Conservation (phyloP, 2,797 vertebrate species). For the Dryobates pubescens region DNA sequence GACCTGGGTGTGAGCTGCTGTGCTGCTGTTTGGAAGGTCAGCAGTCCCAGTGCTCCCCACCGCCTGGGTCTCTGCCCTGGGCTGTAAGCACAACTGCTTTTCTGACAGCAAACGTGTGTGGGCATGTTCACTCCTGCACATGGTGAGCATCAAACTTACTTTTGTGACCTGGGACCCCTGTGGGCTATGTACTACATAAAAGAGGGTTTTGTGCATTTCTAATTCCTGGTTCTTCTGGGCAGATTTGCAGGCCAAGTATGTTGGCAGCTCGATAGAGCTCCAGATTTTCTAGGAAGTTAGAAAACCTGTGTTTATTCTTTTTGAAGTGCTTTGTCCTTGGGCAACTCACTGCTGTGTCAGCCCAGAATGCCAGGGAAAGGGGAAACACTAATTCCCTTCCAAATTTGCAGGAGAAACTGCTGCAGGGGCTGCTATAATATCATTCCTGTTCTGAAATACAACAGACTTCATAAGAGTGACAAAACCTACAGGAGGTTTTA, state of each 20-base stretch:
- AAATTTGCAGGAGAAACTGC: neutral
- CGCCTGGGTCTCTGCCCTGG: neutral
- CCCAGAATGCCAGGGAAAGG: neutral
- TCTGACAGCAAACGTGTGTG: rapidly evolving
- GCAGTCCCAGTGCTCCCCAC: neutral
- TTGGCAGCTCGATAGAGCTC: neutral
- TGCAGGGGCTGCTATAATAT: neutral
- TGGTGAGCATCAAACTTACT: neutral
- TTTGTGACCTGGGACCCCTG: neutral
- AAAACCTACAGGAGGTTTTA: constrained; percentile 29
- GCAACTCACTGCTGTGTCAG: neutral
- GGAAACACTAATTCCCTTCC: neutral
- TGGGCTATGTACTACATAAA: neutral
- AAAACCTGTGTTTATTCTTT: neutral
- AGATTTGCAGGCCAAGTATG: neutral
- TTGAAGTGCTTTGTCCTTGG: neutral
- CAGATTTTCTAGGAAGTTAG: neutral
- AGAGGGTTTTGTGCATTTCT: neutral
- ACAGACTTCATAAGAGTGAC: neutral
- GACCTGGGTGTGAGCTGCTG: neutral
- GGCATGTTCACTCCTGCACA: neutral
- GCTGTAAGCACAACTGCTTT: neutral
- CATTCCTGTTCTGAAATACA: neutral
- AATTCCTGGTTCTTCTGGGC: neutral
- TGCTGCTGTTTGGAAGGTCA: neutral